These are phyloP conservation scores for Drosophila mulleri DNA, from an alignment of 2,888 invertebrate species.

Conservation along the genomic window DNA sequence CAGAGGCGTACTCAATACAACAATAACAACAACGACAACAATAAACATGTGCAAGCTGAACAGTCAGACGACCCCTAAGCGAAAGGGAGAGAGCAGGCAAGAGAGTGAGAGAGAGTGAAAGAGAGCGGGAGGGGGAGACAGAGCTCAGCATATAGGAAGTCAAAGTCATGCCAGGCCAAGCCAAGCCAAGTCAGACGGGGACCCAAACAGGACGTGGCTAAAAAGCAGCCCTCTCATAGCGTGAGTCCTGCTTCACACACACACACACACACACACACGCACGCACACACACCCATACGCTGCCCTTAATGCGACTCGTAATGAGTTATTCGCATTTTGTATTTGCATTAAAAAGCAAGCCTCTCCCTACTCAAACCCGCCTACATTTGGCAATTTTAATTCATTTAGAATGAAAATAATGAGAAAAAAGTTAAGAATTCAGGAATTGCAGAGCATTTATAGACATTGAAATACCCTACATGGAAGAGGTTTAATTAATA, in stretches of 20 bases:
- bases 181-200: conserved; percentile 29
- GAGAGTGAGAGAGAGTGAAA: conserved; percentile 2
- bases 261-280: conserved; percentile 27
- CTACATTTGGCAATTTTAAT: conserved; percentile 75
- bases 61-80: conserved; percentile 67
- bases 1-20: conserved; percentile 21
- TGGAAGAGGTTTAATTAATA: too few species aligned
- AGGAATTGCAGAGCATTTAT: background rate
- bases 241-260: conserved; percentile 49
- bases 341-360: conserved; percentile 72
- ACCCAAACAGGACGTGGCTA: conserved; percentile 33
- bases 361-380: conserved; percentile 50
- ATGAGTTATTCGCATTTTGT: conserved; percentile 81
- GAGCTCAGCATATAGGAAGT: conserved; percentile 62
- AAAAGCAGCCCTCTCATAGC: conserved; percentile 71
- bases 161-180: conserved; percentile 64
- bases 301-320: conserved; percentile 79
- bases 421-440: conserved; percentile 38
- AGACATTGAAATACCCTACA: conserved; percentile 19
- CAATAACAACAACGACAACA: conserved; percentile 50
- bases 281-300: conserved; percentile 40
- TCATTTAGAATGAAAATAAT: conserved; percentile 76
- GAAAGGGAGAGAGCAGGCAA: background rate
- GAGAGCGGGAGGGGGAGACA: background rate
- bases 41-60: conserved; percentile 60